Evolutionary conservation across 1,140 invertebrate genomes (phyloP), one percentile per base, ranked within the genome.

Genomic region (Conus betulinus): DNA sequence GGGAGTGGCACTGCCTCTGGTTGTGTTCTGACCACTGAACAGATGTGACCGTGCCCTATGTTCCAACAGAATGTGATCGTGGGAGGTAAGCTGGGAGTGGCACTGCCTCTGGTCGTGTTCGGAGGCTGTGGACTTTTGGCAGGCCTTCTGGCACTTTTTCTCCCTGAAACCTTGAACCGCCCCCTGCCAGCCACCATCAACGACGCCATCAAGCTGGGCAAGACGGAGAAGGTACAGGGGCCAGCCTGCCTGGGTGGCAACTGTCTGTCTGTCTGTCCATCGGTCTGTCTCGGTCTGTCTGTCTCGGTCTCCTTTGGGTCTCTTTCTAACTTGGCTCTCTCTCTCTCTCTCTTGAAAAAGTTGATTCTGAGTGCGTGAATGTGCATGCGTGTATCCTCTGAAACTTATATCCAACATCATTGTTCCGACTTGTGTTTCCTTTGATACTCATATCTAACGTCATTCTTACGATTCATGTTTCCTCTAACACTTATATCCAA

Each of bases 161-260:
- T 97, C 10, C 97, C 97, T 20, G 97, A 97, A 94, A 97, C 97
- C 1, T 95, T 96, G 25, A 95, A 95, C 53, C 93, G 94, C 53
- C 93, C 94, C 27, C 93, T 97, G 0, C 95, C 96, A 6, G 96
- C 97, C 91, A 96, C 96, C 5, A 94, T 97, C 5, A 95, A 96
- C n/a, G 96, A 97, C 83, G 95, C 95, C 23, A 84, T 95, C 76
- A 89, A 91, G 7, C 90, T 93, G 82, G 91, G 89, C 63, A 91
- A 78, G 52, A 79, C 13, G 57, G 20, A 53, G 57, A 60, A 60
- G 57, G 57, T 60, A 60, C 57, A 60, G 57, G 23, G 27, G 23
- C 11, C 74, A 76, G 23, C 23, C 7, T 1, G 74, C 8, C 23
- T 55, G 1, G 10, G 3, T 25, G n/a, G 17, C 51, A 17, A 84